Evolutionary conservation across 30 jellyfish, hydroid and myxozoan species (phyloP).

Genomic region (Aurelia sp.): DNA sequence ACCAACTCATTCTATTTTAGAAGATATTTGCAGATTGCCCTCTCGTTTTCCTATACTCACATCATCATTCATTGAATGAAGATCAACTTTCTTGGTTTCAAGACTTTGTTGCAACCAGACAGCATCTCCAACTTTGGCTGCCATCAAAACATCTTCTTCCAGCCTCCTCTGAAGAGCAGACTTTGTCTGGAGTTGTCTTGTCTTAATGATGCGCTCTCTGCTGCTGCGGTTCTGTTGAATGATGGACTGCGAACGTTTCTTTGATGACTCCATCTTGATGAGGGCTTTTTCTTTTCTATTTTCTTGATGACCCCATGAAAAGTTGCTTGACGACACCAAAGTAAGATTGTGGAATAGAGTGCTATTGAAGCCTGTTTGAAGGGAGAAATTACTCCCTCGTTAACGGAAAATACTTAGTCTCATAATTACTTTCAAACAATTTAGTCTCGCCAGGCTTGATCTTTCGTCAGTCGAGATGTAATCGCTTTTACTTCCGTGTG

Average conservation of each 20-base stretch:
- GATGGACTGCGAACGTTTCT: neutral
- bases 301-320: too few relatives aligned
- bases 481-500: too few relatives aligned
- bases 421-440: too few relatives aligned
- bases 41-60: conserved; percentile 14
- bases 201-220: neutral
- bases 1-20: neutral
- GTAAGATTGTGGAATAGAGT: too few relatives aligned
- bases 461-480: too few relatives aligned
- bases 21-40: neutral
- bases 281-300: too few relatives aligned
- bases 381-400: too few relatives aligned
- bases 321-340: too few relatives aligned
- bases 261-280: neutral
- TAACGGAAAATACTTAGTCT: too few relatives aligned
- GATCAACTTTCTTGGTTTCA: conserved; percentile 11
- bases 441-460: too few relatives aligned
- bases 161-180: conserved; percentile 61
- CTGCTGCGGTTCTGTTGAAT: neutral
- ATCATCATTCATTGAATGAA: conserved; percentile 30
- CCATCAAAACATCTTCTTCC: conserved; percentile 76
- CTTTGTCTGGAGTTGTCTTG: conserved; percentile 25
- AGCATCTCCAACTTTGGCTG: conserved; percentile 71
- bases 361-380: too few relatives aligned
- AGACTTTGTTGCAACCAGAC: conserved; percentile 72